Base-by-base conservation (phyloP, 1,140 invertebrate genomes). In the Leptoteleia sp. region DNA sequence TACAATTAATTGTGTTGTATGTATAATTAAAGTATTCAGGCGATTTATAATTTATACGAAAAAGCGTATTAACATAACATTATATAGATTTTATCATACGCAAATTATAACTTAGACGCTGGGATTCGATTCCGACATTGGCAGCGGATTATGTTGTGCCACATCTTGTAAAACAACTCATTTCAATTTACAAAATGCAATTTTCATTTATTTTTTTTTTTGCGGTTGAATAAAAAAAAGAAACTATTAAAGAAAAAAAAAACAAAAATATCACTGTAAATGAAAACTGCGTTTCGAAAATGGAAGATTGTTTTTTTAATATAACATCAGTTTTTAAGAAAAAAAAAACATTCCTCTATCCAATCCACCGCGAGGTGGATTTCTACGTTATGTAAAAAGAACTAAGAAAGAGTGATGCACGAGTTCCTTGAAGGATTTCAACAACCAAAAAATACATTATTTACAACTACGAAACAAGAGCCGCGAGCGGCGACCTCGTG, bases 21-120 rank as follows among this genome's bases (percentile, higher is more conserved):
- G 57, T 80, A 79, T 83, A 76, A 75, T 78, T 81, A 84, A 79
- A 31, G 54, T 80, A 82, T 82, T 80, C 68, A 75, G 76, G 61
- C 77, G 65, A 57, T 84, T 82, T 48, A 84, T 83, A 81, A 84
- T 83, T 84, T 81, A 84, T 84, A 86, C 57, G 78, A 82, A 85
- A 83, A 86, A 86, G 84, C 82, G 65, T 76, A 78, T 82, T 82
- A 85, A 84, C 77, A 76, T 75, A 78, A 78, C 59, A 59, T 61
- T 65, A 72, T 78, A 75, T 81, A 68, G 75, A 80, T 72, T 81
- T 75, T 59, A 77, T 64, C 64, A 61, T 71, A 76, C 67, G 76
- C 71, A 80, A 70, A 55, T 48, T 76, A 77, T 47, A 73, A 79
- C 25, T 68, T 75, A 47, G 43, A 38, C 48, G 47, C 40, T 65